Conservation (phyloP, 1,140 invertebrate genomes). For the Popillia japonica region DNA sequence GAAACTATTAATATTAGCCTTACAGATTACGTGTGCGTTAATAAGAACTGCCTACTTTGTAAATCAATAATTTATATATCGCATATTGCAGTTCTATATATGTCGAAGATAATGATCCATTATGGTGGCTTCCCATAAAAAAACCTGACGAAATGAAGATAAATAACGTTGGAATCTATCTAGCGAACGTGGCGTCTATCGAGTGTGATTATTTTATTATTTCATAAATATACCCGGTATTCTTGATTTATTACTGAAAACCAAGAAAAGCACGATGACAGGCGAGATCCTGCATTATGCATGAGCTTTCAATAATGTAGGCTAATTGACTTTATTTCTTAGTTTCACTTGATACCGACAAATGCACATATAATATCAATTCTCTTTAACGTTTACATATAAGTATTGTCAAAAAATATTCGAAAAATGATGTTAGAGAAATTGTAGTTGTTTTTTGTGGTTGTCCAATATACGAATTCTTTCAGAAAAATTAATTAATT, state of each 20-base stretch:
- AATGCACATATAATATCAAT: no score
- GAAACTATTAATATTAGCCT: neutral
- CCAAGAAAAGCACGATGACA: conserved; percentile 6
- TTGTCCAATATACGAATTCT: no score
- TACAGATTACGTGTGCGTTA: neutral
- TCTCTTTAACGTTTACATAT: no score
- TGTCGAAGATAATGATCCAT: conserved; percentile 23
- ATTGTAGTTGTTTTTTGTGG: no score
- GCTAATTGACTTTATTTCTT: conserved; percentile 24
- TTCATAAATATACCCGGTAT: conserved; percentile 16
- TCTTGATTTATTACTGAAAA: neutral
- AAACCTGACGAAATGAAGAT: conserved; percentile 8
- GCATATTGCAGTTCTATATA: conserved; percentile 18
- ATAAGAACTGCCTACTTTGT: conserved; percentile 11
- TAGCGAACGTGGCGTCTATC: neutral
- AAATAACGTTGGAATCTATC: neutral
- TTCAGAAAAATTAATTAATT: no score
- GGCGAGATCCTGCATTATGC: neutral
- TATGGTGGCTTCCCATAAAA: neutral
- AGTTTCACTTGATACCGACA: no score
- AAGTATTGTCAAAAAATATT: no score
- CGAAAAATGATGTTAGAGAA: no score
- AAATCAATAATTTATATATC: conserved; percentile 31
- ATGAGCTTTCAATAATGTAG: neutral
- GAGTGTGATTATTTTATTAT: conserved; percentile 22